Conservation (phyloP, 2,113 vertebrate species). For the Numenius arquata region DNA sequence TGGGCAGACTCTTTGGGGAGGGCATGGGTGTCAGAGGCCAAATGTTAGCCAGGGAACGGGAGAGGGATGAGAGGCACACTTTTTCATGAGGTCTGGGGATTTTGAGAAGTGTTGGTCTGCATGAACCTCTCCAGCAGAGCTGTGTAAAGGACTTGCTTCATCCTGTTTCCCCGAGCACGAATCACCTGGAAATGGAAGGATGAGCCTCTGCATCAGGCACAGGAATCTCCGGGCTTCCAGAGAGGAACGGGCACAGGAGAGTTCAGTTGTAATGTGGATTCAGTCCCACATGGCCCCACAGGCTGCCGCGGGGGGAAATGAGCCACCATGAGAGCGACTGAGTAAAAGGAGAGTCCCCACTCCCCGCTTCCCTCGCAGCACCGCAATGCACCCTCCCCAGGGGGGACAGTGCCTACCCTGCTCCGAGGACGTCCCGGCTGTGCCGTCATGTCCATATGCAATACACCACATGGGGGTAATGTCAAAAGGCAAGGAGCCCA, state of each 20-base stretch:
- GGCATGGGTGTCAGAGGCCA: background rate
- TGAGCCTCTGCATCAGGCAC: rapidly evolving
- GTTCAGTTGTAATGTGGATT: background rate
- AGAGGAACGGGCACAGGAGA: background rate
- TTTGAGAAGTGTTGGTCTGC: background rate
- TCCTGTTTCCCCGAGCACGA: background rate
- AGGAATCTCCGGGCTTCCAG: rapidly evolving
- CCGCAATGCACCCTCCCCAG: rapidly evolving
- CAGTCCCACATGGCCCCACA: rapidly evolving
- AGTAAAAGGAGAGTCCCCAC: background rate
- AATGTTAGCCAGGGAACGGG: rapidly evolving
- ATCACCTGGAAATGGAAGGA: background rate
- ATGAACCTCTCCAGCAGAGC: background rate
- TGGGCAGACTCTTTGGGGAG: background rate
- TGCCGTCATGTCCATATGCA: rapidly evolving
- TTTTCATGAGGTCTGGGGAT: background rate
- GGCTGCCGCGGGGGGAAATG: background rate
- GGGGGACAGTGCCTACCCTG: rapidly evolving
- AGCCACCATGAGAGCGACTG: background rate
- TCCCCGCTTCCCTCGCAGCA: rapidly evolving
- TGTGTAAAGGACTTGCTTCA: background rate
- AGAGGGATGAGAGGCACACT: background rate
- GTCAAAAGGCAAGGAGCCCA: background rate
- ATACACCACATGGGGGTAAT: background rate
- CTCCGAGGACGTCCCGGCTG: rapidly evolving